These are phyloP conservation scores for Hartigia nigra DNA, from an alignment of 2,888 invertebrate genomes.

Conservation along the genomic window DNA sequence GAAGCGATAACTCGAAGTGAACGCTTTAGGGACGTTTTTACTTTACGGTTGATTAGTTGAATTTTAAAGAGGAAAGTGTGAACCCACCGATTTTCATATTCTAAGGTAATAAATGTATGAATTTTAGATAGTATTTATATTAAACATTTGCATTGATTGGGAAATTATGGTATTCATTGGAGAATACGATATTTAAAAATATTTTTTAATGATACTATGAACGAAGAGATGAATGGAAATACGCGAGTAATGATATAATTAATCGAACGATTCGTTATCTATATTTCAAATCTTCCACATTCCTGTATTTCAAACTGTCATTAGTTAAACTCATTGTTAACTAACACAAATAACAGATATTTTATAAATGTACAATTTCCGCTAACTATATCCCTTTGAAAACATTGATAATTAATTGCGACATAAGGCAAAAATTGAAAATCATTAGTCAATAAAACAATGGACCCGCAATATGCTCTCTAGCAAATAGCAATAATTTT, in stretches of 20 bases:
- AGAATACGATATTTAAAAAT: not conserved
- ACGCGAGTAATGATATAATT: not conserved
- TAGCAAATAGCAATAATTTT: not conserved
- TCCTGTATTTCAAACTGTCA: not conserved
- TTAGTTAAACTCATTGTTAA: not conserved
- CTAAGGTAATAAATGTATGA: no score
- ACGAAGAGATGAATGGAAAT: not conserved
- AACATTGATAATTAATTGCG: not conserved
- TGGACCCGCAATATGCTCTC: not conserved
- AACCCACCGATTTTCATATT: no score
- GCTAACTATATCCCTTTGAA: not conserved
- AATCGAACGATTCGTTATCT: not conserved
- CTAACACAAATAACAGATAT: not conserved
- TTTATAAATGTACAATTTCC: not conserved
- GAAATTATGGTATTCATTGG: no score
- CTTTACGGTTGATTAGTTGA: not conserved
- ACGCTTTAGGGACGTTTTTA: not conserved
- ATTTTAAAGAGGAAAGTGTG: not conserved
- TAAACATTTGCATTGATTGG: no score
- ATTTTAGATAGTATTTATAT: no score
- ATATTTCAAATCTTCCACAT: not conserved
- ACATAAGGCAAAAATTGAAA: not conserved
- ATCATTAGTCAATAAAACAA: not conserved
- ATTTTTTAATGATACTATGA: not conserved
- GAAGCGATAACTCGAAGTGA: not conserved